Evolutionary conservation across 2,797 vertebrate genomes (phyloP).

Genomic region (Rhynchotus rufescens): DNA sequence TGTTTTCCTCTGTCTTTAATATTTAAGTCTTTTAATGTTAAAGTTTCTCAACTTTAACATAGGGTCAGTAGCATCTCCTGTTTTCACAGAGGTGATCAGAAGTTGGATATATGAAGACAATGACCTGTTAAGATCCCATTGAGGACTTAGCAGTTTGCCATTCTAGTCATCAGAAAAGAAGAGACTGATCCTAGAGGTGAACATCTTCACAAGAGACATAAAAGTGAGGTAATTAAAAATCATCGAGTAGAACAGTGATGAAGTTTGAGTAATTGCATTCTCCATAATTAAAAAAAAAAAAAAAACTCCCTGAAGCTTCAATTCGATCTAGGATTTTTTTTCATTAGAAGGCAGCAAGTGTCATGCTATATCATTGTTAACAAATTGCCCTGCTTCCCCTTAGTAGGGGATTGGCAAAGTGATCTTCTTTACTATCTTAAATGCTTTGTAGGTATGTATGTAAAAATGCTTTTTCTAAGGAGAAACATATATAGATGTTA

Average conservation of each 20-base stretch:
- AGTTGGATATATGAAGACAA: background rate
- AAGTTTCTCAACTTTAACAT: background rate
- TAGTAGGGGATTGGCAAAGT: background rate
- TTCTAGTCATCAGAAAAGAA: conserved; percentile 28
- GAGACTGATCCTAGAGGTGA: conserved; percentile 30
- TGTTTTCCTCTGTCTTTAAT: background rate
- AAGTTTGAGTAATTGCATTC: conserved; percentile 60
- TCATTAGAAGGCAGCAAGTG: conserved; percentile 38
- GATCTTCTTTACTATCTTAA: background rate
- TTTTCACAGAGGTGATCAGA: background rate
- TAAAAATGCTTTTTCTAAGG: background rate
- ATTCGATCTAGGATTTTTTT: background rate
- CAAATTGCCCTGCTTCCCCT: background rate
- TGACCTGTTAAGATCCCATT: background rate
- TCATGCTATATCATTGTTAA: background rate
- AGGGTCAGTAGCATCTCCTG: background rate
- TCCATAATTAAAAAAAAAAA: conserved; percentile 36
- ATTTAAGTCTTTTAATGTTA: background rate
- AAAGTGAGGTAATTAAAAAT: conserved; percentile 68
- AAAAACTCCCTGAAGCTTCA: conserved; percentile 56
- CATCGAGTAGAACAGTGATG: conserved; percentile 58
- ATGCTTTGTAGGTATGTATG: background rate
- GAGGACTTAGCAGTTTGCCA: background rate
- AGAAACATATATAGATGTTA: background rate
- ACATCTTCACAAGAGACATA: conserved; percentile 48